Conservation (phyloP, 2,888 invertebrate species). For the Deroplatys truncata region DNA sequence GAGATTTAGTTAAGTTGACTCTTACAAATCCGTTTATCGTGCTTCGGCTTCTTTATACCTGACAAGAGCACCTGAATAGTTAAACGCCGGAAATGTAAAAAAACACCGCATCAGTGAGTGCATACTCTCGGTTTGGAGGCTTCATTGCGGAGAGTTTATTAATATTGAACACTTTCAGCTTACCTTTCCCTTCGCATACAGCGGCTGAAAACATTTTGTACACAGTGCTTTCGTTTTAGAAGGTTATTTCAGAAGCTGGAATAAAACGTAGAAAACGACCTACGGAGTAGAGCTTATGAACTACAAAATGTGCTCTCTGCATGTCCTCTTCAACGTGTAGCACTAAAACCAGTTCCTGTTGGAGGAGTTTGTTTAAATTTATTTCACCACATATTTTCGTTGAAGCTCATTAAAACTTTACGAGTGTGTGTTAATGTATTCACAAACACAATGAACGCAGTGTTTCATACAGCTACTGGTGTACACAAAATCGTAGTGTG, state of each 20-base stretch:
- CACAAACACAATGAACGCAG: background rate
- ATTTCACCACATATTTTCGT: background rate
- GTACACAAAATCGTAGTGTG: too few relatives aligned
- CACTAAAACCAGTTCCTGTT: background rate
- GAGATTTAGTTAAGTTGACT: too few relatives aligned
- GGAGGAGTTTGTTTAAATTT: background rate
- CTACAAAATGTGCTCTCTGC: background rate
- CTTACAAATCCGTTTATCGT: too few relatives aligned
- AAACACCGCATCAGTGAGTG: too few relatives aligned
- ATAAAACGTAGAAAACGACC: too few relatives aligned
- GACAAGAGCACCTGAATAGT: background rate
- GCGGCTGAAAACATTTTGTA: background rate
- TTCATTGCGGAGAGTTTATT: background rate
- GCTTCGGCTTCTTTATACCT: background rate
- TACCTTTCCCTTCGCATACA: background rate
- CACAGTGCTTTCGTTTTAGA: background rate
- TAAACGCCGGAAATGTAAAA: background rate
- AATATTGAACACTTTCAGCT: background rate
- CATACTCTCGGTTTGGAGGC: too few relatives aligned
- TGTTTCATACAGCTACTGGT: too few relatives aligned
- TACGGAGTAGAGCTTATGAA: background rate
- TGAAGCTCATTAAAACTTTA: background rate
- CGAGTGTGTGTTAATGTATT: background rate
- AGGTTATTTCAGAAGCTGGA: too few relatives aligned
- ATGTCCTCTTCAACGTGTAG: background rate